Base-by-base conservation (phyloP, 2,888 invertebrate species). In the Rugalucina vietnamica region DNA sequence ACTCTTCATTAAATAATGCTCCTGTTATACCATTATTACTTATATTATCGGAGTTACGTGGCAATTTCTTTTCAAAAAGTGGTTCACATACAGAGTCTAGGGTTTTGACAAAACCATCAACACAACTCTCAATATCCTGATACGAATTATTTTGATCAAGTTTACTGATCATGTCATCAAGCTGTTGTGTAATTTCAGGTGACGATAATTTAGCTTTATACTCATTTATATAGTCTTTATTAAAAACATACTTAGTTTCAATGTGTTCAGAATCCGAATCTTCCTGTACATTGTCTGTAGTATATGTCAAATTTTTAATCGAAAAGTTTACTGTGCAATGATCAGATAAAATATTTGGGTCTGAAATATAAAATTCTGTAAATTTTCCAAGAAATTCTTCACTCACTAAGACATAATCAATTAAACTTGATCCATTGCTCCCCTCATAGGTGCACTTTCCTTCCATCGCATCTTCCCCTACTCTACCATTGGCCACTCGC, bases 361-460 rank as follows among this genome's bases (percentile, higher is more conserved):
- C 60, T 27, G 29, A 60, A 60, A 60, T 32, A 27, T 60, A 60
- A 60, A 60, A 60, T 8, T 18, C 24, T 24, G 29, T 10, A 60
- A 60, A 29, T 1, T 27, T 24, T 4, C 27, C 21, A 12, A 60
- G 18, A 8, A 60, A 60, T 24, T 27, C 29, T 24, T 60, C 60
- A 60, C 27, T 27, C 29, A 60, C 60, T 12, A 60, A 3, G 5
- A 60, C 60, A 29, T 60, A 60, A 29, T 60, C 60, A 60, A 60
- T 60, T 8, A 60, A 4, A 29, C 60, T 60, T 18, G 60, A 60
- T 18, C 60, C 60, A 3, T 32, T 24, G 60, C 60, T 60, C 60
- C 60, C 60, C 60, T 29, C 60, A 60, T 60, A 60, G 29, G 60
- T 60, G 60, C 27, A 60, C 60, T 60, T 60, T 32, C 60, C 60